phyloP scores from a whole-genome alignment of 2,888 invertebrate genomes.

The Pseudoips prasinana region DNA sequence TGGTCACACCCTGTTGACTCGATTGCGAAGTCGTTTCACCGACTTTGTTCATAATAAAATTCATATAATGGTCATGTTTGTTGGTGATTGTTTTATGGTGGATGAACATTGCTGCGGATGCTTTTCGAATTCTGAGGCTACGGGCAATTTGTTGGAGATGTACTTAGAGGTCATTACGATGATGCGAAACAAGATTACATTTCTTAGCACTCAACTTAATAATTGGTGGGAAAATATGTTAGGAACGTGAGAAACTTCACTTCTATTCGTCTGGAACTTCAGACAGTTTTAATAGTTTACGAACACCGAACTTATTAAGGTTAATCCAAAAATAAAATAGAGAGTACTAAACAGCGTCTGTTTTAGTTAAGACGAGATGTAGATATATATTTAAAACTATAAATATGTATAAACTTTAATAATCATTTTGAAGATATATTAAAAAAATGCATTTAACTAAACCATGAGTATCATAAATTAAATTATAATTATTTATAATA shows the following conservation, averaged over 20 bases:
- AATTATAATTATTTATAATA: too few relatives aligned
- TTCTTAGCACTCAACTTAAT: slow-evolving; percentile 7
- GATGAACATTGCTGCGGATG: slow-evolving; percentile 46
- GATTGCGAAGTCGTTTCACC: slow-evolving; percentile 73
- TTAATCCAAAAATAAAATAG: too few relatives aligned
- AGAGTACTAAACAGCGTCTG: too few relatives aligned
- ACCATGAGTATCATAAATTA: too few relatives aligned
- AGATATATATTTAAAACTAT: too few relatives aligned
- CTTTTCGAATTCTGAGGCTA: slow-evolving; percentile 41
- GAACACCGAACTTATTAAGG: too few relatives aligned
- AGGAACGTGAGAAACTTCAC: slow-evolving; percentile 4
- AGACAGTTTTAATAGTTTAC: slow-evolving; percentile 1
- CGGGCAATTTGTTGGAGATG: slow-evolving; percentile 21
- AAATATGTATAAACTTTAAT: too few relatives aligned
- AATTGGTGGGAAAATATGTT: slow-evolving; percentile 10
- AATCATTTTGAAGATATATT: too few relatives aligned
- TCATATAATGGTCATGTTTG: slow-evolving; percentile 64
- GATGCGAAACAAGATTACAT: slow-evolving; percentile 6
- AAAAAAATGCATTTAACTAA: too few relatives aligned
- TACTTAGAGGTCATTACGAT: slow-evolving; percentile 10
- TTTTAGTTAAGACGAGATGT: too few relatives aligned
- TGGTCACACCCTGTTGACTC: slow-evolving; percentile 68
- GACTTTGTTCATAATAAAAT: slow-evolving; percentile 63
- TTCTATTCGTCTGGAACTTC: slow-evolving; percentile 2
- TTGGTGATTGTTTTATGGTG: slow-evolving; percentile 61